Conservation (phyloP, 2,113 vertebrate species). For the Laticauda laticaudata region DNA sequence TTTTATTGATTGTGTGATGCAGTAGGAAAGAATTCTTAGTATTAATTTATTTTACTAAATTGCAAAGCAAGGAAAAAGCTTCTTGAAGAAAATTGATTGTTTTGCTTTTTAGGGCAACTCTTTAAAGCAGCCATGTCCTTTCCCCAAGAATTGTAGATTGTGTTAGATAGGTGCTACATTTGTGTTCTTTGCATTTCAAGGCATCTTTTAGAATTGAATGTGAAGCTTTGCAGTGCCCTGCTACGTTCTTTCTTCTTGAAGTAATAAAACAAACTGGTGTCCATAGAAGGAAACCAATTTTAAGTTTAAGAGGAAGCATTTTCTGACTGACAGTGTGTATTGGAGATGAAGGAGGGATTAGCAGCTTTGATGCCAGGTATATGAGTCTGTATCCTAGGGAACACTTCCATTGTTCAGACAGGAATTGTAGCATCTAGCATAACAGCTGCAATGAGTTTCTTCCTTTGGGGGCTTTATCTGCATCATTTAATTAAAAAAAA, state of each 20-base stretch:
- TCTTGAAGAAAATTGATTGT: conserved; percentile 4
- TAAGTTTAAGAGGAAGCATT: conserved; percentile 1
- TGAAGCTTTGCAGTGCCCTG: not conserved
- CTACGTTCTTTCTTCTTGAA: not conserved
- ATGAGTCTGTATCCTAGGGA: conserved; percentile 42
- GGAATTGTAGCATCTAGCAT: conserved; percentile 41
- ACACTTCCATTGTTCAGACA: conserved; percentile 52
- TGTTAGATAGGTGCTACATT: not conserved
- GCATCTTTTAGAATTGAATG: not conserved
- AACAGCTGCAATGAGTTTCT: conserved; percentile 50
- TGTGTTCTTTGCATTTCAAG: not conserved
- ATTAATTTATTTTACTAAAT: not conserved
- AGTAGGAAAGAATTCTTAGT: not conserved
- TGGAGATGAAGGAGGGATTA: conserved; percentile 37
- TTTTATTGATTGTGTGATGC: not conserved
- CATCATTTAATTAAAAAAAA: conserved; percentile 46
- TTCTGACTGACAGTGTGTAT: conserved; percentile 17
- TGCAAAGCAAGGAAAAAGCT: conserved; percentile 2
- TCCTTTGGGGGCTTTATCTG: conserved; percentile 29
- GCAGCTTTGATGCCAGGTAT: conserved; percentile 52
- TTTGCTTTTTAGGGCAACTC: not conserved
- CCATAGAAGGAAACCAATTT: conserved; percentile 31
- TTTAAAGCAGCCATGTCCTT: not conserved
- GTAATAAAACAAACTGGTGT: conserved; percentile 1
- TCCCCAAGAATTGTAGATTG: not conserved